These are phyloP conservation scores for Rousettus leschenaultii DNA, from an alignment of 2,113 vertebrate genomes.

Conservation along the genomic window DNA sequence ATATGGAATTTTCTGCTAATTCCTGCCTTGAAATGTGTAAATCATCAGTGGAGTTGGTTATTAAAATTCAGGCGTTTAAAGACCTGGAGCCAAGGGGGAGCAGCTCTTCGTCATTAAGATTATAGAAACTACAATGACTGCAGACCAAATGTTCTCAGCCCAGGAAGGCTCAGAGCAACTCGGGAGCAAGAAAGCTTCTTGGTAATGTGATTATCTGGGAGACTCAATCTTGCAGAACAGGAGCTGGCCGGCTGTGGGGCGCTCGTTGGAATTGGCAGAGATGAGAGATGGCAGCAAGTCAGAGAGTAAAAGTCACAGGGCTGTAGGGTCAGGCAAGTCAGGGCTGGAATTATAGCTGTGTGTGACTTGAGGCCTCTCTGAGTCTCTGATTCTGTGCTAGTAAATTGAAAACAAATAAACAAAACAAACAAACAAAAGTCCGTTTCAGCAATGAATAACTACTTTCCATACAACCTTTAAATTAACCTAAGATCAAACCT, in stretches of 20 bases:
- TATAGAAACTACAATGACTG: conserved; percentile 33
- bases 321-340: not conserved
- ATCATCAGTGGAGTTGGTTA: conserved; percentile 70
- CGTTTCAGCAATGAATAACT: not conserved
- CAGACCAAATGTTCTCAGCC: not conserved
- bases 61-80: conserved; percentile 69
- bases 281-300: not conserved
- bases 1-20: conserved; percentile 79
- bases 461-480: not conserved
- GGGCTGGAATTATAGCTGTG: not conserved
- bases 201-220: not conserved
- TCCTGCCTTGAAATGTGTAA: conserved; percentile 79
- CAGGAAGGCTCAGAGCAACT: not conserved
- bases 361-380: not conserved
- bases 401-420: not conserved
- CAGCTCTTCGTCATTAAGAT: conserved; percentile 53
- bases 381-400: not conserved
- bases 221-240: not conserved
- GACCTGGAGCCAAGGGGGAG: conserved; percentile 36
- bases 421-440: not conserved
- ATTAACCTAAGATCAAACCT: not conserved
- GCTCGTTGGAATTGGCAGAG: not conserved
- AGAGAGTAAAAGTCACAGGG: not conserved
- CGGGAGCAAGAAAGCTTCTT: not conserved
- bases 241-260: not conserved